Evolutionary conservation across 2,797 vertebrate genomes (phyloP).

Genomic region (Fundulus diaphanus): DNA sequence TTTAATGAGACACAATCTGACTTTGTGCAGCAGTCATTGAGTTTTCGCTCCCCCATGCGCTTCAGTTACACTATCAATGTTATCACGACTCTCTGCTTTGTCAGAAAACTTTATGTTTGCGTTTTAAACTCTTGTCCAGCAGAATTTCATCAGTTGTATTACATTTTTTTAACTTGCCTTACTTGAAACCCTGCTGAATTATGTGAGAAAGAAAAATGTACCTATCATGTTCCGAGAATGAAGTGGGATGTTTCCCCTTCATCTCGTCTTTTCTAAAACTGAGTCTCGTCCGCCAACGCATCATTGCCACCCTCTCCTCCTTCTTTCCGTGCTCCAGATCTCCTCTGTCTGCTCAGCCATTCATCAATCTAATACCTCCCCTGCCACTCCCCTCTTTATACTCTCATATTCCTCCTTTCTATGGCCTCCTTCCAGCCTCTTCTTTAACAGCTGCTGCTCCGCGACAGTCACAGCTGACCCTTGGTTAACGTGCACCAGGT

Average conservation of each 20-base stretch:
- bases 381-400: constrained; percentile 27
- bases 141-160: not conserved
- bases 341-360: constrained; percentile 37
- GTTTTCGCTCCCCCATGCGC: constrained; percentile 25
- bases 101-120: constrained; percentile 8
- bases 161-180: not conserved
- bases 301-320: constrained; percentile 12
- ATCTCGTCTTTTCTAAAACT: not conserved
- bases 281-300: constrained; percentile 1
- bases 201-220: constrained; percentile 14
- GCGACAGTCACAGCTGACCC: constrained; percentile 64
- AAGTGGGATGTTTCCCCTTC: not conserved
- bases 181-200: not conserved
- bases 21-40: constrained; percentile 33
- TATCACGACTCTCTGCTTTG: constrained; percentile 7
- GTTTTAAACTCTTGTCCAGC: not conserved
- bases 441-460: constrained; percentile 66
- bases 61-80: constrained; percentile 26
- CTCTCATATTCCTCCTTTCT: constrained; percentile 11
- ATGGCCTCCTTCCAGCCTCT: constrained; percentile 24
- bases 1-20: constrained; percentile 48
- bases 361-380: constrained; percentile 53
- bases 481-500: constrained; percentile 62
- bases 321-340: not conserved
- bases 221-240: not conserved